phyloP scores from a whole-genome alignment of 2,113 vertebrate genomes.

The Spizaetus ornatus region DNA sequence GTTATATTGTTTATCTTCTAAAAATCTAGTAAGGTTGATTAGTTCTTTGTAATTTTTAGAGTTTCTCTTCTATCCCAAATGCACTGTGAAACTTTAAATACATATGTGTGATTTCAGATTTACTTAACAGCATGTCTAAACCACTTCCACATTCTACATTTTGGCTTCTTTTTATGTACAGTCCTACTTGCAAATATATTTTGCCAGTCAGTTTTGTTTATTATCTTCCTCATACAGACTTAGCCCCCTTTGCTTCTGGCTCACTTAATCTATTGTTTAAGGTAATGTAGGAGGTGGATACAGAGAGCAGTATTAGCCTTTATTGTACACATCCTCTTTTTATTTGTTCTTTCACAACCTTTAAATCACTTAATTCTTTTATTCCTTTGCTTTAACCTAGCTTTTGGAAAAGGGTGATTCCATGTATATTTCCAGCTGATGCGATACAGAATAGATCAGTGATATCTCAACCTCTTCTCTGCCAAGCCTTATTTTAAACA shows the following conservation, averaged over 20 bases:
- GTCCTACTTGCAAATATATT: not conserved
- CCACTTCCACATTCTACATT: not conserved
- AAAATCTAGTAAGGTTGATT: not conserved
- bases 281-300: not conserved
- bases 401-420: not conserved
- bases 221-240: not conserved
- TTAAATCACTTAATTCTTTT: not conserved
- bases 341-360: not conserved
- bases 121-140: not conserved
- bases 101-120: not conserved
- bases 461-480: not conserved
- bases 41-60: not conserved
- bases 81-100: not conserved
- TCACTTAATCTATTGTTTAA: not conserved
- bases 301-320: not conserved
- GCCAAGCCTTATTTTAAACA: not conserved
- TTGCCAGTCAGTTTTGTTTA: not conserved
- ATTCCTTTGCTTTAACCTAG: not conserved
- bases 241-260: not conserved
- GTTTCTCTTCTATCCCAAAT: not conserved
- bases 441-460: not conserved
- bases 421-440: not conserved
- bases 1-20: not conserved
- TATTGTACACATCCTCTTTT: not conserved
- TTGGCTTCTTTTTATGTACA: not conserved